Percentiles rank a stretch among this genome's conserved stretches.
phyloP scores from a whole-genome alignment of 2,888 invertebrate species.

The Pyrrhia umbra region DNA sequence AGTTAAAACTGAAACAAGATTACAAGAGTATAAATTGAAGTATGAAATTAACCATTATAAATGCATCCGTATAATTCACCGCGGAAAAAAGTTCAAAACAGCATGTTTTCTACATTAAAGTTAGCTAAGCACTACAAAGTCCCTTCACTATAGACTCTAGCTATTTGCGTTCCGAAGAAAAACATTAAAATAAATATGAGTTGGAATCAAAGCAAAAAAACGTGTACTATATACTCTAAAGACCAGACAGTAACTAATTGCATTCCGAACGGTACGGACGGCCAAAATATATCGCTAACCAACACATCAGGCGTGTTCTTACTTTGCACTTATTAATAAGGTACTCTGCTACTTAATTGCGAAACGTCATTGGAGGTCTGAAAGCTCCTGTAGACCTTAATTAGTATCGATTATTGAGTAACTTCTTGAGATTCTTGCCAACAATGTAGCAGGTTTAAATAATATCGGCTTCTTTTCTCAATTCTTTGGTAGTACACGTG shows the following conservation, averaged over 20 bases:
- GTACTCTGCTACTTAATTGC: slow-evolving; percentile 14
- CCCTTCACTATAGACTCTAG: no score
- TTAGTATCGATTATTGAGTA: background rate
- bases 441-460: background rate
- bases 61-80: no score
- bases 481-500: no score
- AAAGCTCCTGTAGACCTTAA: slow-evolving; percentile 10
- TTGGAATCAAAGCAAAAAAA: background rate
- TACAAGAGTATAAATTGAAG: no score
- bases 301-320: background rate
- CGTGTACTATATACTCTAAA: background rate
- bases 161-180: no score
- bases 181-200: no score
- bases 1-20: background rate
- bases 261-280: slow-evolving; percentile 8
- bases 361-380: slow-evolving; percentile 8
- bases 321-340: slow-evolving; percentile 10
- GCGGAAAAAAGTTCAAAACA: no score
- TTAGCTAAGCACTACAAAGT: no score
- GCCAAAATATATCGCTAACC: background rate
- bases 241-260: background rate
- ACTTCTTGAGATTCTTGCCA: background rate
- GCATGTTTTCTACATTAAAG: no score
- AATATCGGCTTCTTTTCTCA: no score
- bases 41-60: no score